Conservation (phyloP, 2,888 invertebrate genomes). For the Octonoba sinensis region DNA sequence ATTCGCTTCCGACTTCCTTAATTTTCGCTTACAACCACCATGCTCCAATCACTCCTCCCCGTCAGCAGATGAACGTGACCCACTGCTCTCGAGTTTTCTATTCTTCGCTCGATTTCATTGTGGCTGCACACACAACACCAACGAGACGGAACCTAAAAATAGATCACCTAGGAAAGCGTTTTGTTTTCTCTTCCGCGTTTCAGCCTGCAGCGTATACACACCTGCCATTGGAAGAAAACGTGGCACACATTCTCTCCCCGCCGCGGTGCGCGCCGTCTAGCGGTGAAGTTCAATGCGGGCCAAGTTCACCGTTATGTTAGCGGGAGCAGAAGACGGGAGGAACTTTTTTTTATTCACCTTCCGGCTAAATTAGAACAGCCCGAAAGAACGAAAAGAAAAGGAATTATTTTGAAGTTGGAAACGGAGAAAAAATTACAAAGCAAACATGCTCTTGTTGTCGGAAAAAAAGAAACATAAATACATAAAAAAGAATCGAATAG, state of each 20-base stretch:
- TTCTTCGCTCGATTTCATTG: conserved; percentile 12
- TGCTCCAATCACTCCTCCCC: conserved; percentile 39
- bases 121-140: not conserved
- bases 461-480: conserved; percentile 4
- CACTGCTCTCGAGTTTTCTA: conserved; percentile 44
- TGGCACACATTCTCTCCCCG: conserved; percentile 50
- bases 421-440: not conserved
- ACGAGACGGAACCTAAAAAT: conserved; percentile 22
- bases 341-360: conserved; percentile 15
- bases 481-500: not conserved
- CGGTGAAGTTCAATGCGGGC: conserved; percentile 39
- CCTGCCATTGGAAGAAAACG: conserved; percentile 25
- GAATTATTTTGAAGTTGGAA: not conserved
- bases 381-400: not conserved
- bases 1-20: not conserved
- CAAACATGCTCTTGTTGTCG: not conserved
- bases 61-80: conserved; percentile 49
- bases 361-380: conserved; percentile 56
- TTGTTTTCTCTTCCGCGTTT: conserved; percentile 16
- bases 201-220: conserved; percentile 35
- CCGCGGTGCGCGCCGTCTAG: not conserved
- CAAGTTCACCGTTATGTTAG: conserved; percentile 40
- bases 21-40: conserved; percentile 26
- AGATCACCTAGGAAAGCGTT: conserved; percentile 31
- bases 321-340: not conserved